Evolutionary conservation across 2,797 vertebrate genomes (phyloP), one percentile per base, ranked within the genome.

Genomic region (Cuniculus paca): DNA sequence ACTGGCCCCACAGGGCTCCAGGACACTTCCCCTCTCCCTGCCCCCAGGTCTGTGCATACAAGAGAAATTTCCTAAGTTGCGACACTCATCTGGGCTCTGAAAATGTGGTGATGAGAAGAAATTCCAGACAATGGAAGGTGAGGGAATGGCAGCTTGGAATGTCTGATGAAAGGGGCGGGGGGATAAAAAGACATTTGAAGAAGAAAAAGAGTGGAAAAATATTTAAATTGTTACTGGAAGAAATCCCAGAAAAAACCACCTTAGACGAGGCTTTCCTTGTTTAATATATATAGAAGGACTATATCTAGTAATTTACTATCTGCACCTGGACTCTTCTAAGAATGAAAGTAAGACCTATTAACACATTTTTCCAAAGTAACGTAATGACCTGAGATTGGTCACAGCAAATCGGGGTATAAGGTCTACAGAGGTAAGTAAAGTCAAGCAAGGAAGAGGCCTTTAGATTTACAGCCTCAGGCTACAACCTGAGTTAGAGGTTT

Each of bases 191-290:
- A 75, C 11, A 50, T 81, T 36, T 95, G 85, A 90, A n/a, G 77
- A 85, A 87, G 77, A n/a, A 58, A 83, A 81, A 36, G 2, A 79
- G 3, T 39, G 6, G 45, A 36, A 68, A 54, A 81, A 63, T 60
- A 83, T 89, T 94, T 82, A 74, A 82, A 85, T 77, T 54, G 36
- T 81, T 81, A 65, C 74, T 82, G 78, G 82, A 93, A 96, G 90
- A 82, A 93, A 93, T 92, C 34, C 61, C 68, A 85, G 77, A 65
- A 95, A 86, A 95, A 93, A 91, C 28, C 48, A n/a, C 1, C 1
- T 19, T 11, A 48, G 54, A 26, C 50, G 74, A 89, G 34, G n/a
- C 20, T 90, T 94, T 80, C 60, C 72, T 65, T 63, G 60, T 87
- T 92, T 60, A 26, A 50, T 72, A 48, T 61, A 36, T 65, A 48